Evolutionary conservation across 2,888 invertebrate genomes (phyloP), one percentile per base, ranked within the genome.

Genomic region (Drosophila longiperda): DNA sequence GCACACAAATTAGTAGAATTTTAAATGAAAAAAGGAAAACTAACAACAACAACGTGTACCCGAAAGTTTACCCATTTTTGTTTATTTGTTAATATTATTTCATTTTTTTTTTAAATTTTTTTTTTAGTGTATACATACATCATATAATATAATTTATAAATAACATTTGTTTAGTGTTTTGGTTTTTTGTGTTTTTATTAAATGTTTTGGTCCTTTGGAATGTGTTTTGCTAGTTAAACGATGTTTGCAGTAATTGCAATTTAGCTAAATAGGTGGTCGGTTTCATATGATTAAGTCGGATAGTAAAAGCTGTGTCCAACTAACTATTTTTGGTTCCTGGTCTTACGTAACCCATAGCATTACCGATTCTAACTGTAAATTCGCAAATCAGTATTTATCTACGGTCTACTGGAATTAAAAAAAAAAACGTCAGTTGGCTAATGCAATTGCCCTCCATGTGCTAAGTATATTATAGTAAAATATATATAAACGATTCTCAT

Each of bases 171-270:
- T 62, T 57, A 52, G 48, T 55, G 49, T 65, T 75, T 89, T 82
- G 85, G 83, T 87, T 82, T 88, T 87, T 87, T 83, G 87, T 85
- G 80, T 80, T 90, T 42, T 48, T 60, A 45, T 45, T 52, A 48
- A 48, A 52, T 54, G 53, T 69, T 73, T 89, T 90, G 90, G 89
- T 90, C 89, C 91, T 91, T 91, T 91, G 90, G 91, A 91, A 91
- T 91, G 89, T 87, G 89, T 42, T 50, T 34, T 86, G 78, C 83
- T 79, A 75, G 63, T 50, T 60, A 67, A 75, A 70, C 66, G 50
- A 55, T 48, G 26, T 66, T 33, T 26, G 49, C 53, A 26, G 15
- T 32, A 38, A 11, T 48, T 66, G 55, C 63, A 48, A 33, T 48
- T 76, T 76, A 55, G 50, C 72, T 78, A 67, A 8, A 55, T 76